phyloP scores from a whole-genome alignment of 2,113 vertebrate genomes.

The Felis chaus region DNA sequence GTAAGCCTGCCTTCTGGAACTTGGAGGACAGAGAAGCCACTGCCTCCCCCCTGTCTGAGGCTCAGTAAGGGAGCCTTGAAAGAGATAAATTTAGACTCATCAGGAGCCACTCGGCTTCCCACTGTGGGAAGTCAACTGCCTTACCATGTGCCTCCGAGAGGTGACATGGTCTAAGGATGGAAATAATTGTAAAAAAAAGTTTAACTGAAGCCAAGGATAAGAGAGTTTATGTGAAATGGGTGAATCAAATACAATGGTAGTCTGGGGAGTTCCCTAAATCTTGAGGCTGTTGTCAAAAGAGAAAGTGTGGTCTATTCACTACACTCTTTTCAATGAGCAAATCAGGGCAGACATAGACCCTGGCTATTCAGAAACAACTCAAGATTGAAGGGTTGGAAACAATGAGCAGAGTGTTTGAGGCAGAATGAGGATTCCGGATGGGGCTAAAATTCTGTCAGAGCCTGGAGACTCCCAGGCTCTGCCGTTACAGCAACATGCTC shows the following conservation, averaged over 20 bases:
- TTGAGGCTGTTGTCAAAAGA: neutral
- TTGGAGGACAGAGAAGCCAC: neutral
- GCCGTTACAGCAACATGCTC: neutral
- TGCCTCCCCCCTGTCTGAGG: neutral
- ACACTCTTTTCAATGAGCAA: neutral
- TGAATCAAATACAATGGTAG: neutral
- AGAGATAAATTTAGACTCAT: constrained; percentile 19
- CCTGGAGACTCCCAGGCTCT: no score
- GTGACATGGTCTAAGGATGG: neutral
- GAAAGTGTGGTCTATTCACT: neutral
- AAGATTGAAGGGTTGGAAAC: neutral
- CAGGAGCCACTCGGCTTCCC: neutral
- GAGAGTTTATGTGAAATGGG: neutral
- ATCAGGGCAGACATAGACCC: neutral
- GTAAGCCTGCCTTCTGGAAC: constrained; percentile 15
- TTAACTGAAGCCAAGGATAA: neutral
- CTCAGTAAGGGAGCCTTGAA: constrained; percentile 27
- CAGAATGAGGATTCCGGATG: neutral
- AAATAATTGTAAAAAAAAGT: constrained; percentile 6
- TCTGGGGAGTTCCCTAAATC: neutral
- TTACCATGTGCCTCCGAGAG: neutral
- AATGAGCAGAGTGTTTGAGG: neutral
- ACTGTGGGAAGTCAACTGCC: neutral
- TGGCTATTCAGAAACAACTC: neutral
- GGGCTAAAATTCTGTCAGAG: neutral